A percentile compares a stretch with the other conserved stretches of the same genome.
Conservation (phyloP, 2,113 vertebrate genomes). For the Peromyscus leucopus region DNA sequence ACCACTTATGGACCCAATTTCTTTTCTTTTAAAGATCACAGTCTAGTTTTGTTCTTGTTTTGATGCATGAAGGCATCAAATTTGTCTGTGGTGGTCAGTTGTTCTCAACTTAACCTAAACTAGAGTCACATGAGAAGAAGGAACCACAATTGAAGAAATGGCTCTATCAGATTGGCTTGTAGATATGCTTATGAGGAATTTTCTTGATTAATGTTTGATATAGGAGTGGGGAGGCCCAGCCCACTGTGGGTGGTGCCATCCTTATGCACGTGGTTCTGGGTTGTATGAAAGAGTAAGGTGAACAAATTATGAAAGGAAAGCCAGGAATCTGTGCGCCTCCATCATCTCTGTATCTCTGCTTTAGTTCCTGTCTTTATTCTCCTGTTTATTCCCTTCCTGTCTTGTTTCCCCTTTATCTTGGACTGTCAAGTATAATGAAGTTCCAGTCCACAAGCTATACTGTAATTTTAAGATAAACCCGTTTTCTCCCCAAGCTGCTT, state of each 20-base stretch:
- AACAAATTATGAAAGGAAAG: neutral
- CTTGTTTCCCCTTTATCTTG: neutral
- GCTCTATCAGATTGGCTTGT: neutral
- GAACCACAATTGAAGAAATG: neutral
- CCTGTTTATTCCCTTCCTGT: no score
- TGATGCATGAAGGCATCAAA: neutral
- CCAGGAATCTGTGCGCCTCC: neutral
- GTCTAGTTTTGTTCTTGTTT: neutral
- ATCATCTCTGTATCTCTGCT: neutral
- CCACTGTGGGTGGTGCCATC: neutral
- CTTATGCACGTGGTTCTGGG: neutral
- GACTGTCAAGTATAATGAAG: no score
- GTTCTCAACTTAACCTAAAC: neutral
- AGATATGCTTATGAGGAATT: neutral
- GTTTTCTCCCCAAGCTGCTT: neutral
- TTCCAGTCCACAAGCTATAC: neutral
- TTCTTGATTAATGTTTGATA: neutral
- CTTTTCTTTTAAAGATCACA: neutral
- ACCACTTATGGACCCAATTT: neutral
- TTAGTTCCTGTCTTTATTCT: neutral
- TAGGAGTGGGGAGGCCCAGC: neutral
- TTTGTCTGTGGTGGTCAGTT: neutral
- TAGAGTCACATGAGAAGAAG: neutral
- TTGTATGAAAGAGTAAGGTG: neutral
- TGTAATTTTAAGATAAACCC: neutral